Percentiles rank a stretch among this genome's conserved stretches.
phyloP scores from a whole-genome alignment of 92 coral and sea anemone genomes.

The Epizoanthus stellaris region DNA sequence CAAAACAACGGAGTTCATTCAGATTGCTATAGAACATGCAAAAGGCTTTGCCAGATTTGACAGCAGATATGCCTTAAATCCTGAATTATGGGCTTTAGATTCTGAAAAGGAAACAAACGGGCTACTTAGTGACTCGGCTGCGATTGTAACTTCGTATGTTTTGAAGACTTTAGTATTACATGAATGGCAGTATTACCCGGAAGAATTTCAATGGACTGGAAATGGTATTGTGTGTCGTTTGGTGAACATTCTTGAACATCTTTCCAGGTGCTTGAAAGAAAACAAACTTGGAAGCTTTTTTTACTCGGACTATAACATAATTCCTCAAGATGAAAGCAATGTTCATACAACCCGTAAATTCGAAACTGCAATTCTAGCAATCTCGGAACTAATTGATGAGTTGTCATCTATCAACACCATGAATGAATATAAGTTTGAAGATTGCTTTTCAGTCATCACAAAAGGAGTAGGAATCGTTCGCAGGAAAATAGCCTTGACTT shows the following conservation, averaged over 20 bases:
- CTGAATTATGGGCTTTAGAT: not conserved
- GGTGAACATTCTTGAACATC: not conserved
- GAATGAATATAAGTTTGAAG: not conserved
- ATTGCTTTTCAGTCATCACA: not conserved
- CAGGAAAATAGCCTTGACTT: not conserved
- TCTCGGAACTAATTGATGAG: not conserved
- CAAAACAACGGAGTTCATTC: no score
- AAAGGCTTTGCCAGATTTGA: no score
- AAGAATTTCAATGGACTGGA: slow-evolving; percentile 13
- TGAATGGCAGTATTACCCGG: slow-evolving; percentile 34
- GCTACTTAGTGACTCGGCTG: not conserved
- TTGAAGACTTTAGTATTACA: slow-evolving; percentile 38
- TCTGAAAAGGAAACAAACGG: not conserved
- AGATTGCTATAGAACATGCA: no score
- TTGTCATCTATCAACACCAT: not conserved
- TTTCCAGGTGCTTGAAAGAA: not conserved
- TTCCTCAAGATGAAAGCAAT: not conserved
- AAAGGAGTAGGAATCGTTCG: not conserved
- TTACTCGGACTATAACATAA: not conserved
- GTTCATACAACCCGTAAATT: not conserved
- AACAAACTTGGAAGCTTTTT: slow-evolving; percentile 12
- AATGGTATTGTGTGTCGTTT: not conserved
- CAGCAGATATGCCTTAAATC: not conserved
- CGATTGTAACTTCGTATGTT: slow-evolving; percentile 33
- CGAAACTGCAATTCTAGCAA: not conserved